Conservation (phyloP, 2,113 vertebrate species). For the Laticauda colubrina region DNA sequence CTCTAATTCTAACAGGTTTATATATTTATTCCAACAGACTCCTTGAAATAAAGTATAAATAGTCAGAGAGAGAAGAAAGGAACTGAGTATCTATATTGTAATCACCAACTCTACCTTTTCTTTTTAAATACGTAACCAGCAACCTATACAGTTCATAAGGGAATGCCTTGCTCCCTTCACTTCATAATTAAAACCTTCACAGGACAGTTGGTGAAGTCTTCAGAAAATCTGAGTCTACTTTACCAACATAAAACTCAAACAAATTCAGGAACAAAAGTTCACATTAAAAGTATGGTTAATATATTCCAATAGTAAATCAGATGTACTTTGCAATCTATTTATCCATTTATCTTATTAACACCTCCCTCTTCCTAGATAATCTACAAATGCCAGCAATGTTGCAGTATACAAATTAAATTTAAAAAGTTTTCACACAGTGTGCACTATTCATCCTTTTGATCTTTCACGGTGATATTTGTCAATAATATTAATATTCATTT, state of each 20-base stretch:
- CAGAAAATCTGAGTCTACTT: neutral
- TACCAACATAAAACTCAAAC: neutral
- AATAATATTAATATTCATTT: neutral
- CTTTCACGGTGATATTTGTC: neutral
- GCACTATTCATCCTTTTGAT: neutral
- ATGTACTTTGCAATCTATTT: neutral
- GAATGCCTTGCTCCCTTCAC: neutral
- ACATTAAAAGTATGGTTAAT: neutral
- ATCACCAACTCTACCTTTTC: neutral
- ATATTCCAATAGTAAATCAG: neutral
- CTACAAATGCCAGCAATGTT: neutral
- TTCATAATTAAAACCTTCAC: neutral
- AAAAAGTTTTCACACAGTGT: neutral
- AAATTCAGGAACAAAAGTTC: neutral
- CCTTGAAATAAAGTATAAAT: neutral
- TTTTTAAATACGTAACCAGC: neutral
- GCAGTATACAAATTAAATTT: neutral
- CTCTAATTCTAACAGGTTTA: neutral
- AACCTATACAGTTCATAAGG: neutral
- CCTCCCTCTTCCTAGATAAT: neutral
- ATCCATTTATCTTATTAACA: neutral
- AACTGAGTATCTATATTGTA: neutral
- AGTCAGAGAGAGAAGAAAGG: neutral
- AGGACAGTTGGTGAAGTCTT: neutral
- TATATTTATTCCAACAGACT: neutral